Conservation (phyloP, 2,113 vertebrate species). For the Epinephelus cyanopodus region DNA sequence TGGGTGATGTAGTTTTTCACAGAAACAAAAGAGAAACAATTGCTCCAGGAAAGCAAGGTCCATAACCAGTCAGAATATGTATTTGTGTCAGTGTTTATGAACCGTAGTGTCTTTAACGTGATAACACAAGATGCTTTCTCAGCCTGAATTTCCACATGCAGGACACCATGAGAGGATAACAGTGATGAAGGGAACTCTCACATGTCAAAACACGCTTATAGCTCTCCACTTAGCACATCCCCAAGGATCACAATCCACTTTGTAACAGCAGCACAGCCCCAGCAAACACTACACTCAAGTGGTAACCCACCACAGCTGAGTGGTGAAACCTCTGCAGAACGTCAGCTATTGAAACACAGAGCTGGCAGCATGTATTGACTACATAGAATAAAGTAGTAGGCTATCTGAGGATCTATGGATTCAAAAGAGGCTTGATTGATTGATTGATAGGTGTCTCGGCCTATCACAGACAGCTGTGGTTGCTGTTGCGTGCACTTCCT, state of each 20-base stretch:
- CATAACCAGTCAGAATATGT: neutral
- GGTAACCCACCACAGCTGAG: neutral
- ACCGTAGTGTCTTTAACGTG: neutral
- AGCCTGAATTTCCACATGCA: neutral
- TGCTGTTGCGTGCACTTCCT: neutral
- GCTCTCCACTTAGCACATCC: constrained; percentile 34
- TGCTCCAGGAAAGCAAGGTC: neutral
- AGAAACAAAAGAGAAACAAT: neutral
- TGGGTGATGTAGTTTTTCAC: neutral
- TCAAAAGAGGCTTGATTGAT: neutral
- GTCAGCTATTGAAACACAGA: neutral
- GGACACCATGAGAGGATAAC: neutral
- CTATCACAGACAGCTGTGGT: neutral
- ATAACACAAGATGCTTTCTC: neutral
- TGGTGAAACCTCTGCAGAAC: constrained; percentile 4
- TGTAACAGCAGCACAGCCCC: neutral
- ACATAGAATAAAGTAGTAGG: neutral
- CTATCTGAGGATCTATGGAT: neutral
- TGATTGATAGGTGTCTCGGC: neutral
- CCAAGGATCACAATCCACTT: constrained; percentile 30
- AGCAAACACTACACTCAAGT: neutral
- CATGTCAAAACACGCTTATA: constrained; percentile 4
- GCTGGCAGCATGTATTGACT: neutral
- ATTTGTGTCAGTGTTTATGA: neutral
- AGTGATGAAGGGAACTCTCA: neutral